These are phyloP conservation scores for Agriopis leucophaearia DNA, from an alignment of 2,888 invertebrate species.

Conservation along the genomic window DNA sequence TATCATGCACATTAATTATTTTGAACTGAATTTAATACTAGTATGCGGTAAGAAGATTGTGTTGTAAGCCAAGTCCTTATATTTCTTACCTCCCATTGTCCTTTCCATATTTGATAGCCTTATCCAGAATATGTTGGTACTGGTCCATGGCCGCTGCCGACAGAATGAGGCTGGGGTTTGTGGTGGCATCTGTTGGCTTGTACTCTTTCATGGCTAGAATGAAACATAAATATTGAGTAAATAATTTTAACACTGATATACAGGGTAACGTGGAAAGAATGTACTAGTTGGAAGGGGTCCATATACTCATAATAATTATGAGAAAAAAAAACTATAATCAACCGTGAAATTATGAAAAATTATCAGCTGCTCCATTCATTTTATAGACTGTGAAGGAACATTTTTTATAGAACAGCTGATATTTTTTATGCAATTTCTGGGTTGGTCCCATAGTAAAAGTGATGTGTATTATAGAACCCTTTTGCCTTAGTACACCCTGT, in stretches of 20 bases:
- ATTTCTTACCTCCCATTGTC: constrained; percentile 73
- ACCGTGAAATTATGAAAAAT: too few species aligned
- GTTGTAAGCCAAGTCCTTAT: background rate
- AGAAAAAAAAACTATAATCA: background rate
- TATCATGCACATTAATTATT: too few species aligned
- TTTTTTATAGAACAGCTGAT: too few species aligned
- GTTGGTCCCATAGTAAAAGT: too few species aligned
- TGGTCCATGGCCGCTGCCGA: constrained; percentile 98
- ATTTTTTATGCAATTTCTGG: too few species aligned
- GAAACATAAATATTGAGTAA: background rate
- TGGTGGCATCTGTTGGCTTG: constrained; percentile 99
- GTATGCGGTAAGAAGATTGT: background rate
- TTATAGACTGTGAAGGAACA: too few species aligned
- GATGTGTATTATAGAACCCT: too few species aligned
- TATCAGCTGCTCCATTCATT: too few species aligned
- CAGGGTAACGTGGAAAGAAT: too few species aligned
- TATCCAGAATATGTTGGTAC: constrained; percentile 95
- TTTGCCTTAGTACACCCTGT: too few species aligned
- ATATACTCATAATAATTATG: background rate
- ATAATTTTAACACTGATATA: background rate
- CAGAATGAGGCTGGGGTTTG: constrained; percentile 98
- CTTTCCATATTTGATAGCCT: constrained; percentile 95
- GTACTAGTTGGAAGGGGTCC: too few species aligned
- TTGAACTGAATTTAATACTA: too few species aligned
- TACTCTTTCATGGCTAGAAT: constrained; percentile 97